Base-by-base conservation (phyloP, 2,113 vertebrate species). In the Geothlypis trichas region DNA sequence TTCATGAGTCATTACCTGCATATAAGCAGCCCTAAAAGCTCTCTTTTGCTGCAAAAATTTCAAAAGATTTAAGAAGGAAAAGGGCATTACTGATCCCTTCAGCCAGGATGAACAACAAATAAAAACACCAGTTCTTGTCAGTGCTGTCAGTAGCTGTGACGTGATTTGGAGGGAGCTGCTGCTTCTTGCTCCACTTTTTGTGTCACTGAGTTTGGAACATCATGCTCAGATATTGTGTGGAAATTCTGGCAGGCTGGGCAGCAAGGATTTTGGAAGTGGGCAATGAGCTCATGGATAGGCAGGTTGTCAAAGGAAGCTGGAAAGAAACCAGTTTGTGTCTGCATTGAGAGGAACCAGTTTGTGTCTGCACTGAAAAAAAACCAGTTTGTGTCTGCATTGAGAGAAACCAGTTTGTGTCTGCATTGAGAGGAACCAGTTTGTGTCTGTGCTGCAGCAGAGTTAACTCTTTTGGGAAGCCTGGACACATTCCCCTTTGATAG, bases 161-260 rank as follows among this genome's bases (percentile, higher is more conserved):
- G 2, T 86, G 57, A 23, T 62, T 92, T 67, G 93, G 83, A 95
- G 83, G n/a, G 65, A 84, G 4, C 75, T 58, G 19, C 51, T 55
- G 26, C 35, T 84, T 46, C 77, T 55, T 55, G 37, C 63, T 39
- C 33, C 46, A 15, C 42, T 26, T 87, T 30, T 75, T 77, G 74
- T 28, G 13, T 84, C 76, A 20, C 46, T 7, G 2, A 2, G 26
- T 63, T 80, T 55, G 39, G 63, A 63, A 35, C 5, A 1, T 55
- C 0, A 0, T 17, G 61, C 73, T 81, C 27, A 9, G 82, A 4
- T 57, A 21, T 0, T 19, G 33, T 0, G 0, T 51, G 52, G 2
- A 2, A 74, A 46, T 46, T 52, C 58, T 92, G 93, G 74, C 93
- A 84, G 42, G 31, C 59, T 16, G 31, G 28, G 44, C 33, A 28